These are phyloP conservation scores for Aleiodes alternator DNA, from an alignment of 2,888 invertebrate genomes.

Conservation along the genomic window DNA sequence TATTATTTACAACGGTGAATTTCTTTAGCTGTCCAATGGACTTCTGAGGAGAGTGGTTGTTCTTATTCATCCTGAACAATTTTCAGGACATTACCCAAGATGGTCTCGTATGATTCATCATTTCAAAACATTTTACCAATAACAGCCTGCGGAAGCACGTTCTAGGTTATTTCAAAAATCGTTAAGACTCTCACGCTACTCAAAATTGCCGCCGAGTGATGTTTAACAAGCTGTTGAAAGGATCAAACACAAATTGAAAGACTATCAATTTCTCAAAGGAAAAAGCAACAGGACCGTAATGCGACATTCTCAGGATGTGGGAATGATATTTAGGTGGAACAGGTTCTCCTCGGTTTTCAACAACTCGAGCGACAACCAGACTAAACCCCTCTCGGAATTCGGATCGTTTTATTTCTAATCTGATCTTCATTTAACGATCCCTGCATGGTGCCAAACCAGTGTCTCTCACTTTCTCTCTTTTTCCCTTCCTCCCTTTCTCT, in stretches of 20 bases:
- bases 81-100: too few species aligned
- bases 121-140: too few species aligned
- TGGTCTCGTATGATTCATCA: too few species aligned
- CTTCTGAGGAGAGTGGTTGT: too few species aligned
- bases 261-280: background rate
- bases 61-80: too few species aligned
- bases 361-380: slow-evolving; percentile 54
- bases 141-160: too few species aligned
- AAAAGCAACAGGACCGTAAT: background rate
- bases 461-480: slow-evolving; percentile 44
- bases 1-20: too few species aligned
- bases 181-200: too few species aligned
- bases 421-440: slow-evolving; percentile 59
- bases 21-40: too few species aligned
- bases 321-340: slow-evolving; percentile 40
- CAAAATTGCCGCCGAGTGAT: slow-evolving; percentile 43
- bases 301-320: background rate
- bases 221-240: background rate
- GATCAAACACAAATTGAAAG: background rate
- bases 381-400: slow-evolving; percentile 52
- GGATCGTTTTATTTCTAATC: slow-evolving; percentile 60
- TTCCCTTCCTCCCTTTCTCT: background rate
- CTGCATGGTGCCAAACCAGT: slow-evolving; percentile 59
- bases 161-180: too few species aligned
- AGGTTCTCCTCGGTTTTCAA: slow-evolving; percentile 46